These are phyloP conservation scores for Procambarus virginalis DNA, from an alignment of 1,140 invertebrate genomes.

Conservation along the genomic window DNA sequence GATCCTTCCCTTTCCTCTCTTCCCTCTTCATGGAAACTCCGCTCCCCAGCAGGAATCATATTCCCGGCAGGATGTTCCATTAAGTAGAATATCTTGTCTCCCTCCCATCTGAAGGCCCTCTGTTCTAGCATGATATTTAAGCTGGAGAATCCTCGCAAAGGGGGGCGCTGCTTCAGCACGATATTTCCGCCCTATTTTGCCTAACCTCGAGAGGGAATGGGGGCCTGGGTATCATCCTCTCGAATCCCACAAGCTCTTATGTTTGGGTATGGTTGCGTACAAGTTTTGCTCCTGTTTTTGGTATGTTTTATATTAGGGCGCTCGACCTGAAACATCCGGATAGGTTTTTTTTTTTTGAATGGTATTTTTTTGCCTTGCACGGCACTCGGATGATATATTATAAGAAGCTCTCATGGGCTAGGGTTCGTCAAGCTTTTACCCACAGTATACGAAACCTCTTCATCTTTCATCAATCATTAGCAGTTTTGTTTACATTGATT, in stretches of 20 bases:
- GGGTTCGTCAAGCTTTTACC: no score
- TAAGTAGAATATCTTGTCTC: not conserved
- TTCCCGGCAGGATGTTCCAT: not conserved
- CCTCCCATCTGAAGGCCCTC: not conserved
- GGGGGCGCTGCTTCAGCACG: not conserved
- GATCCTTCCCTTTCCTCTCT: not conserved
- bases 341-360: no score
- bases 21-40: not conserved
- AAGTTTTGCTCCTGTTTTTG: not conserved
- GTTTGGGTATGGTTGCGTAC: not conserved
- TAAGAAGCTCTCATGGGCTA: no score
- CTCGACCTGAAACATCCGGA: no score
- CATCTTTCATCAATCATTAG: no score
- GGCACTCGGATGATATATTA: no score
- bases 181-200: not conserved
- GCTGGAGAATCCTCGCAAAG: not conserved
- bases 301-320: no score
- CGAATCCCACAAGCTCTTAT: not conserved
- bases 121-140: conserved; percentile 9
- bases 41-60: not conserved
- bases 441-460: no score
- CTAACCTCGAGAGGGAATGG: not conserved
- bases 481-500: no score
- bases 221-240: not conserved
- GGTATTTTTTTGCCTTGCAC: no score